Evolutionary conservation across 92 coral and sea anemone genomes (phyloP), one percentile per base, ranked within the genome.

Genomic region (Porites divaricata): DNA sequence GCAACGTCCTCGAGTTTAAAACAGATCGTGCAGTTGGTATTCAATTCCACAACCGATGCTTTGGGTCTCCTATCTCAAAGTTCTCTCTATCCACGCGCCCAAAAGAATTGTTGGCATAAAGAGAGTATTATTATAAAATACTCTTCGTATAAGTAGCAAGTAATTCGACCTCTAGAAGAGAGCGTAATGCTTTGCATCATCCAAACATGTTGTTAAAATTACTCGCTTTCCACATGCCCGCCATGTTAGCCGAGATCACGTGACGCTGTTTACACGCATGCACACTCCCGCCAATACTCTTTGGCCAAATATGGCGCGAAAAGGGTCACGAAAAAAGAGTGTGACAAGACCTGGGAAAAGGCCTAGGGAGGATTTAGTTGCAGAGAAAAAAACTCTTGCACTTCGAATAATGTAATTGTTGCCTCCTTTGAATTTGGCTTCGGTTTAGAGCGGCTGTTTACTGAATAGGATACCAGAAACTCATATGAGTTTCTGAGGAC

Each of bases 241-340:
- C 93, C 93, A 90, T 90, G 65, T 80, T 89, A 84, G 20, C 48
- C 54, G n/a, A 70, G 58, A 67, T 76, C 90, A 85, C 92, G 90
- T 89, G 90, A 85, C 64, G 70, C 53, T 89, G 77, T 89, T 68
- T 68, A 79, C 57, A 89, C 90, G 83, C 86, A 77, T 87, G 92
- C 92, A 73, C 81, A 25, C 71, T 81, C 77, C 86, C 87, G 75
- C 67, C 78, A 63, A 41, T 23, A 22, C 72, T 49, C 72, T 5
- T 20, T 17, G 72, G 41, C 72, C 72, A 67, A 12, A 75, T 25
- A 75, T 75, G 79, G 79, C 79, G 79, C 79, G 50, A 25, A 75
- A 57, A 8, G 17, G 5, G 65, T 61, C 65, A 61, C 65, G 59
- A 11, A 11, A 15, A 11, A 8, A 54, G 59, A 54, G 16, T 15